phyloP scores from a whole-genome alignment of 1,140 invertebrate genomes.

The Chlorops oryzae region DNA sequence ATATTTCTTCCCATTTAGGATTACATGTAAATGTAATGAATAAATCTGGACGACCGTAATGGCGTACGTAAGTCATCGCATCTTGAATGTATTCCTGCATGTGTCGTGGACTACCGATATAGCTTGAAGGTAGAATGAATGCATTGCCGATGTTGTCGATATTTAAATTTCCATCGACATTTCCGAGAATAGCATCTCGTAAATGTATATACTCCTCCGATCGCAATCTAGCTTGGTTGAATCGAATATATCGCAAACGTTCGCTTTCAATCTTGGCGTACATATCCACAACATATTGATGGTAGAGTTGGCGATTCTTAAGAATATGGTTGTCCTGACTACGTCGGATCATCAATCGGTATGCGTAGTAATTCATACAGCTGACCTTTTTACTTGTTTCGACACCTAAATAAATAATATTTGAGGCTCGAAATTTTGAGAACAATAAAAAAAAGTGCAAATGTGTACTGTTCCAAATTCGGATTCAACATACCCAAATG shows the following conservation, averaged over 20 bases:
- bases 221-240: constrained; percentile 9
- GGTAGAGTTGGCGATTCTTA: constrained; percentile 30
- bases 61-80: constrained; percentile 50
- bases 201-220: constrained; percentile 15
- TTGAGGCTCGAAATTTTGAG: no score
- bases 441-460: no score
- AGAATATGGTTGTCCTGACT: constrained; percentile 39
- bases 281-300: constrained; percentile 15
- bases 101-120: constrained; percentile 43
- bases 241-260: constrained; percentile 1
- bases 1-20: constrained; percentile 49
- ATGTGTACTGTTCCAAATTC: no score
- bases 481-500: no score
- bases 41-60: constrained; percentile 44
- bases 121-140: constrained; percentile 47
- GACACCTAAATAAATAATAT: constrained; percentile 6
- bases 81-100: constrained; percentile 51
- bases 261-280: constrained; percentile 8
- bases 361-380: constrained; percentile 44
- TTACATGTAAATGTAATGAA: constrained; percentile 51
- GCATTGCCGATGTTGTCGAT: constrained; percentile 35
- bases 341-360: constrained; percentile 44
- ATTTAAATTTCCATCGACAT: constrained; percentile 27
- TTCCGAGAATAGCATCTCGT: constrained; percentile 5
- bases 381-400: constrained; percentile 39